These are phyloP conservation scores for Drosophila sulfurigaster DNA, from an alignment of 1,140 invertebrate genomes.

Conservation along the genomic window DNA sequence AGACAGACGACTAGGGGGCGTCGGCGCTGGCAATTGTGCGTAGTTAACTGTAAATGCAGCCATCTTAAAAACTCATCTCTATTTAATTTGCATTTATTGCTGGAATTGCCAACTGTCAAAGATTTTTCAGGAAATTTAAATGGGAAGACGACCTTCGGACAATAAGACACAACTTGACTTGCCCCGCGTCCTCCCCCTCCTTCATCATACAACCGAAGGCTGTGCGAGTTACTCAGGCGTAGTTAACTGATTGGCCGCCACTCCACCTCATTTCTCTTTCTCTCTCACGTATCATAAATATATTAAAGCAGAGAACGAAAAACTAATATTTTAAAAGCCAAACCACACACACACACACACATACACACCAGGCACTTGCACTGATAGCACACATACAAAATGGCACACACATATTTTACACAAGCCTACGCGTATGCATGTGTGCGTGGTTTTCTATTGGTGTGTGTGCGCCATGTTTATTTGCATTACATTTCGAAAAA, in stretches of 20 bases:
- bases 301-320: slow-evolving; percentile 1
- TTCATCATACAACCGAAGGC: not conserved
- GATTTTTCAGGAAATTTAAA: slow-evolving; percentile 13
- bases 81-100: slow-evolving; percentile 35
- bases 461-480: slow-evolving; percentile 33
- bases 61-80: slow-evolving; percentile 19
- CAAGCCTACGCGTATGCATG: not conserved
- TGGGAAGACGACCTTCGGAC: slow-evolving; percentile 32
- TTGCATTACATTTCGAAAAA: not conserved
- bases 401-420: slow-evolving; percentile 8
- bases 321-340: slow-evolving; percentile 27
- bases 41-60: slow-evolving; percentile 27
- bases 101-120: slow-evolving; percentile 15
- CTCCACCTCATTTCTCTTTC: not conserved
- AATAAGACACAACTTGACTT: not conserved
- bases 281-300: slow-evolving; percentile 2
- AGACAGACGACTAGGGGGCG: no score
- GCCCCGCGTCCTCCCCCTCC: not conserved
- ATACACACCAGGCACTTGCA: slow-evolving; percentile 9
- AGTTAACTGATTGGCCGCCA: slow-evolving; percentile 32
- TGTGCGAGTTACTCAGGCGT: slow-evolving; percentile 24
- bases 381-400: not conserved
- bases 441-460: not conserved
- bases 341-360: slow-evolving; percentile 3
- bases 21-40: not conserved